Conservation (phyloP, 2,888 invertebrate species). For the Micoletzkya japonica region DNA sequence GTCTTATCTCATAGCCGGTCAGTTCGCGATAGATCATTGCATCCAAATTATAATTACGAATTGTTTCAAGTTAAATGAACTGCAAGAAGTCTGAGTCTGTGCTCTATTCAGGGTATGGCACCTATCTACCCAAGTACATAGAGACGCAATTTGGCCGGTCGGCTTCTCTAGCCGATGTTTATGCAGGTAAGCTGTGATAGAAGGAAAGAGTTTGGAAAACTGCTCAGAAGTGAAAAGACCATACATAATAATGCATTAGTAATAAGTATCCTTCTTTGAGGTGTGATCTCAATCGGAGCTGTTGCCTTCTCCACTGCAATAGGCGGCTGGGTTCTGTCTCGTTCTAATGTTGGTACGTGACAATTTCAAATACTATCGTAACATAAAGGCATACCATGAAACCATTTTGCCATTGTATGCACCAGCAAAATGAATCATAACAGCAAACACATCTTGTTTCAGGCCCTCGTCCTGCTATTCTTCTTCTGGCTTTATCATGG, state of each 20-base stretch:
- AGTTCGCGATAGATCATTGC: not conserved
- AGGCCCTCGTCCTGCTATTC: constrained; percentile 25
- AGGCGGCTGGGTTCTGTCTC: constrained; percentile 50
- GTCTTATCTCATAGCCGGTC: constrained; percentile 69
- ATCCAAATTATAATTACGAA: not conserved
- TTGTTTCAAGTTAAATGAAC: too few relatives aligned
- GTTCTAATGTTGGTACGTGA: constrained; percentile 37
- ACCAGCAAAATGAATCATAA: too few relatives aligned
- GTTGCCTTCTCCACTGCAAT: constrained; percentile 54
- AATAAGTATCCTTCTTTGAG: constrained; percentile 26
- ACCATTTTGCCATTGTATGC: not conserved
- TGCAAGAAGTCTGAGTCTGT: not conserved
- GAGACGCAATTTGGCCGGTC: constrained; percentile 76
- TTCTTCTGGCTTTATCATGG: constrained; percentile 39
- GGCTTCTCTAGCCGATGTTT: constrained; percentile 74
- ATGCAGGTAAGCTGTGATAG: constrained; percentile 70
- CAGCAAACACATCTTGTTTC: not conserved
- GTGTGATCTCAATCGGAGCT: constrained; percentile 52
- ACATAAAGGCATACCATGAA: not conserved
- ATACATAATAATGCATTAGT: not conserved
- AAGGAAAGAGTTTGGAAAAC: not conserved
- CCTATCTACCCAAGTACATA: constrained; percentile 77
- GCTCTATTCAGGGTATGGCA: constrained; percentile 59
- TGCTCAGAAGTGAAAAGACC: not conserved
- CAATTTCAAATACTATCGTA: too few relatives aligned